phyloP scores from a whole-genome alignment of 1,140 invertebrate genomes.

The Ladona fulva region DNA sequence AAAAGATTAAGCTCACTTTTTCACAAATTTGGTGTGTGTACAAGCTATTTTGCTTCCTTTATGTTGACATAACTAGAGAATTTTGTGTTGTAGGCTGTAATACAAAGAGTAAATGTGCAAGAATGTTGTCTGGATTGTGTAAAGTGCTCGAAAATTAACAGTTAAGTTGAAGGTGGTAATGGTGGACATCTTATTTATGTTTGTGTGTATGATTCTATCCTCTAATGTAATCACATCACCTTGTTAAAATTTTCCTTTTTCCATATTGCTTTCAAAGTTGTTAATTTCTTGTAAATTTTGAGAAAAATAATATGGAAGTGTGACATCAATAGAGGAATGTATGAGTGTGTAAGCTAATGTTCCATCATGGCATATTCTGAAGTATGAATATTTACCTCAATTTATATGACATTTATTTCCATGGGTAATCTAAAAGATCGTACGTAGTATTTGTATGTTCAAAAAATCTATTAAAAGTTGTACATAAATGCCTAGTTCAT shows the following conservation, averaged over 20 bases:
- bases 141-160: neutral
- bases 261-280: too few relatives aligned
- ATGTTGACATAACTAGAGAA: neutral
- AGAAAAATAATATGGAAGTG: too few relatives aligned
- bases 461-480: constrained; percentile 10
- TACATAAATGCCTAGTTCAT: constrained; percentile 10
- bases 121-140: neutral
- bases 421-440: neutral
- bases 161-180: neutral
- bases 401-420: constrained; percentile 8
- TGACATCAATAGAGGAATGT: too few relatives aligned
- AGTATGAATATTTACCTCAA: neutral
- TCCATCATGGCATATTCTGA: too few relatives aligned
- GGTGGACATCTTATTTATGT: constrained; percentile 2
- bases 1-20: neutral
- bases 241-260: neutral
- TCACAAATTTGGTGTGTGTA: neutral
- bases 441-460: neutral
- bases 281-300: too few relatives aligned
- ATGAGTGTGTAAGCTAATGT: too few relatives aligned
- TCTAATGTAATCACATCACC: neutral
- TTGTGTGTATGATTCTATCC: neutral
- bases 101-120: neutral
- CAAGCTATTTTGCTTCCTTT: neutral
- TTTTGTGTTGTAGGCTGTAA: neutral